These are phyloP conservation scores for Zapornia atra DNA, from an alignment of 2,113 vertebrate species.

Conservation along the genomic window DNA sequence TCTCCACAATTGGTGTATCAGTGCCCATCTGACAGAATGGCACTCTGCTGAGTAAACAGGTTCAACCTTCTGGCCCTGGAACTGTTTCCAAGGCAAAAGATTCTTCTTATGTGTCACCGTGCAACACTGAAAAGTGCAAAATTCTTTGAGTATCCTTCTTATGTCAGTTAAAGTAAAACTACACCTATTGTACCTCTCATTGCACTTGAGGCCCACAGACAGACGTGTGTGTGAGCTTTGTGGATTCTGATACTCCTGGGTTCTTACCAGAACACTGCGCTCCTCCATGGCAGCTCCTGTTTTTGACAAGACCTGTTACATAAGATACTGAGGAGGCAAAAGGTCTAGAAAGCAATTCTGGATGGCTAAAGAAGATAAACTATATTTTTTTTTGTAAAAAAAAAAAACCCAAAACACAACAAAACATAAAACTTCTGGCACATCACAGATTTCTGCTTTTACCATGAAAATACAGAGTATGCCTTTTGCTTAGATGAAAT, in stretches of 20 bases:
- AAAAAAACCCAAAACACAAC: too few species aligned
- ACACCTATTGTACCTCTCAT: background rate
- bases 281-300: background rate
- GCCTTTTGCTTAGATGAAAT: background rate
- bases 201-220: background rate
- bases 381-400: background rate
- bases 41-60: constrained; percentile 34
- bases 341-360: background rate
- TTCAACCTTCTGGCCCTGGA: constrained; percentile 38
- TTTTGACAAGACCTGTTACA: background rate
- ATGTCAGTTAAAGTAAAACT: background rate
- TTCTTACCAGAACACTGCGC: background rate
- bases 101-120: background rate
- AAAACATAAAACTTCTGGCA: background rate
- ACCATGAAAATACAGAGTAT: background rate
- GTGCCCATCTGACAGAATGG: constrained; percentile 55
- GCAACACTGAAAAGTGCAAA: background rate
- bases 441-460: background rate
- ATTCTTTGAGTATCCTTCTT: background rate
- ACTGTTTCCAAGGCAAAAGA: constrained; percentile 1
- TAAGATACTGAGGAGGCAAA: background rate
- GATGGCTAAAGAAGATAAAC: background rate
- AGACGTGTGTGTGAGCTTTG: fast-evolving
- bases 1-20: background rate
- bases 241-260: background rate